phyloP scores from a whole-genome alignment of 2,113 vertebrate species.

The Monarcha castaneiventris region DNA sequence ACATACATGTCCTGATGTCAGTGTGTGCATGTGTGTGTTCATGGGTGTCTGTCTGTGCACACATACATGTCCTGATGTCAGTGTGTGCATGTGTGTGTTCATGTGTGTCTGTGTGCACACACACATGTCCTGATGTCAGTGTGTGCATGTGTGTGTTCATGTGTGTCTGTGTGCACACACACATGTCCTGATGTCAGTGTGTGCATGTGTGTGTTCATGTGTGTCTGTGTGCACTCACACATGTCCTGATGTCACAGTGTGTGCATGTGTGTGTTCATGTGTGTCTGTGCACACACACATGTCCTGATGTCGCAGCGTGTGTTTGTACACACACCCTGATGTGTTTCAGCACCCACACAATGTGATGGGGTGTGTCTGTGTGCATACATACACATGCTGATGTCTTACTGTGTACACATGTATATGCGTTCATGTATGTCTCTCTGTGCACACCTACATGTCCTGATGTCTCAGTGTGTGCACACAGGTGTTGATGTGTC shows the following conservation, averaged over 20 bases:
- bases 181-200: rapidly evolving
- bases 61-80: rapidly evolving
- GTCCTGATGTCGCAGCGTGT: not conserved
- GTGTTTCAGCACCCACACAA: rapidly evolving
- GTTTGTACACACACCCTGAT: rapidly evolving
- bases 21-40: not conserved
- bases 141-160: not conserved
- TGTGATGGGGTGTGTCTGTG: not conserved
- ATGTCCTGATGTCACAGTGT: not conserved
- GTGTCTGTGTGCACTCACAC: too few relatives aligned
- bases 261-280: not conserved
- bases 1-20: rapidly evolving
- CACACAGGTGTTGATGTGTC: rapidly evolving
- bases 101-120: not conserved
- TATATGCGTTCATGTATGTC: too few relatives aligned
- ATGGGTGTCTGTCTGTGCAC: too few relatives aligned
- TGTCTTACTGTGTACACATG: too few relatives aligned
- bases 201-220: too few relatives aligned
- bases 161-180: not conserved
- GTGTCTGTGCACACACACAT: rapidly evolving
- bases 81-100: not conserved
- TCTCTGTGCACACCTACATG: not conserved
- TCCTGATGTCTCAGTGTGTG: too few relatives aligned
- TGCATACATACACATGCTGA: not conserved
- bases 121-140: not conserved